Base-by-base conservation (phyloP, 2,888 invertebrate species). In the Gryllus longicercus region DNA sequence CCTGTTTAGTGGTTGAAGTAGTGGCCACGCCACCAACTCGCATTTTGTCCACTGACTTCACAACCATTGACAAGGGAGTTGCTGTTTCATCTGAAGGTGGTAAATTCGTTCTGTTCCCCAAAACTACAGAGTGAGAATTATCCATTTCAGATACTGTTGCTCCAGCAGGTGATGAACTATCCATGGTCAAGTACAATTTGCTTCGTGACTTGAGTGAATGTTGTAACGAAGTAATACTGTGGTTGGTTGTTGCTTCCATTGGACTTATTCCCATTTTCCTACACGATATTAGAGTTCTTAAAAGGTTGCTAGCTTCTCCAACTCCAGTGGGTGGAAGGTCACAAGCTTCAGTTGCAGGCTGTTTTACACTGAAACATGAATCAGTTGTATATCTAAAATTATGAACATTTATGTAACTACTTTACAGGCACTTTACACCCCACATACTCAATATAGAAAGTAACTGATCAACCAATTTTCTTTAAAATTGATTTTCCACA, bases 281-380 rank as follows among this genome's bases (percentile, higher is more conserved):
- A 87, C 93, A 94, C 86, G 92, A 94, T 84, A 95, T 94, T 84
- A 95, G 88, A 85, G 93, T 91, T 83, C 94, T 89, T 50, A 95
- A 88, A 75, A 95, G 87, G 86, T 94, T 94, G 81, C 94, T 93
- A 75, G 94, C 93, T 86, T 94, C 93, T 80, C 91, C 90, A 78
- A 76, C 81, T 50, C 81, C 79, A 16, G 51, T 75, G 16, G 49
- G 12, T 74, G 77, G 51, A 38, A 38, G 38, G 21, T 14, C 51
- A 49, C 51, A 21, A 5, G 21, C 51, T 38, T 77, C 50, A 77
- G 77, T 10, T 75, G 21, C 23, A 23, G 38, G 10, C 23, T 76
- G 38, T 11, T 76, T 76, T 23, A 18, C 16, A 76, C 23, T 76
- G 76, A 25, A 23, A 76, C 8, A 76, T 18, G 8, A 38, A 76